Evolutionary conservation across 23 tunicate species (phyloP).

Genomic region (Trididemnum clinides): DNA sequence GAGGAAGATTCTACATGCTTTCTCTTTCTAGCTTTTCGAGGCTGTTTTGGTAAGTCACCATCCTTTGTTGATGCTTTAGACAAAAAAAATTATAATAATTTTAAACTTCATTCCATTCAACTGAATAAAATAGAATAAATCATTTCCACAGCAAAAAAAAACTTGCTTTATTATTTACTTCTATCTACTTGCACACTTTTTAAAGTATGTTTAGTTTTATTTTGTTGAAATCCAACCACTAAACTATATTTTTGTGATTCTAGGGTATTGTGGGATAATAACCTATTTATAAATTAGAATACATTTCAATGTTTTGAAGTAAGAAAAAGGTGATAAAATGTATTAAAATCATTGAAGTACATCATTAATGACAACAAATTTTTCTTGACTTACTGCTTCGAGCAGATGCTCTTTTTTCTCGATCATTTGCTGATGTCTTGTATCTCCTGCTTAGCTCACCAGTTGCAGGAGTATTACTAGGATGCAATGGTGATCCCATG

Average conservation of each 20-base stretch:
- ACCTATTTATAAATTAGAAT: too few species aligned
- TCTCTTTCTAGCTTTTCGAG: not conserved
- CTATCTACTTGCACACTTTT: too few species aligned
- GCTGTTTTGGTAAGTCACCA: not conserved
- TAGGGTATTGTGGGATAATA: too few species aligned
- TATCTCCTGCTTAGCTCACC: conserved; percentile 31
- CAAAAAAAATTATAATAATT: too few species aligned
- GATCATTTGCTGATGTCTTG: conserved; percentile 81
- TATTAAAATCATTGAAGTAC: not conserved
- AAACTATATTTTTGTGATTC: too few species aligned
- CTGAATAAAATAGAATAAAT: too few species aligned
- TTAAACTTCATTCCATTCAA: too few species aligned
- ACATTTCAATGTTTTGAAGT: too few species aligned
- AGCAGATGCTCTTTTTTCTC: conserved; percentile 59
- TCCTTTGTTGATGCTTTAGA: not conserved
- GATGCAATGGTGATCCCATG: not conserved
- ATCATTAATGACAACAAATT: not conserved
- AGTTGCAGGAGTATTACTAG: not conserved
- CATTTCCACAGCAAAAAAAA: too few species aligned
- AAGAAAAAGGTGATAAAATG: not conserved
- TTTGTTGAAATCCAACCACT: too few species aligned
- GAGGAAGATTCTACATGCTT: not conserved
- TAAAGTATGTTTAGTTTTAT: too few species aligned
- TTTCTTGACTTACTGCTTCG: conserved; percentile 18
- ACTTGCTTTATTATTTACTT: too few species aligned